These are phyloP conservation scores for Zaprionus vittiger DNA, from an alignment of 1,140 invertebrate species.

Conservation along the genomic window DNA sequence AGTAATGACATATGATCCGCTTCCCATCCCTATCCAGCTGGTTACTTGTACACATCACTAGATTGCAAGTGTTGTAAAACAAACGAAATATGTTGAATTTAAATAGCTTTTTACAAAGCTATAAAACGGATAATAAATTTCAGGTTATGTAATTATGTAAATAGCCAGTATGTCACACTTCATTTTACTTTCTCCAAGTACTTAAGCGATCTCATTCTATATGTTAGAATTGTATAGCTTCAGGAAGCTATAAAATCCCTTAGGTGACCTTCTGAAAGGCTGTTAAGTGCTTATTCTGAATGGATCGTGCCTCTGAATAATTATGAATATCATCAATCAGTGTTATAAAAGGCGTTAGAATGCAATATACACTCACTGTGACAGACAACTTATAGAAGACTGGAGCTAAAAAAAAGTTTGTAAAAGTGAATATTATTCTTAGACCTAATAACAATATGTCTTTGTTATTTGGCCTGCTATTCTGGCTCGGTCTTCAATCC, in stretches of 20 bases:
- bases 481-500: conserved; percentile 17
- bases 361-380: neutral
- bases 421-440: neutral
- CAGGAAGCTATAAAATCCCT: neutral
- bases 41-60: neutral
- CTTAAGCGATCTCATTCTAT: no score
- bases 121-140: no score
- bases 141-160: no score
- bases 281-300: neutral
- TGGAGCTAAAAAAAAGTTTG: neutral
- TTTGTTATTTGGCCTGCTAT: neutral
- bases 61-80: neutral
- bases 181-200: no score
- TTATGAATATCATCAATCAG: neutral
- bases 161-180: no score
- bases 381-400: neutral
- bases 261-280: no score
- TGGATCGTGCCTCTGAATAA: neutral
- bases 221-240: neutral
- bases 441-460: conserved; percentile 6
- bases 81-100: neutral
- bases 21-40: neutral
- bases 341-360: neutral
- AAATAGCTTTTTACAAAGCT: no score
- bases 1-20: neutral